Evolutionary conservation across 2,888 invertebrate genomes (phyloP), one percentile per base, ranked within the genome.

Genomic region (Troides helena): DNA sequence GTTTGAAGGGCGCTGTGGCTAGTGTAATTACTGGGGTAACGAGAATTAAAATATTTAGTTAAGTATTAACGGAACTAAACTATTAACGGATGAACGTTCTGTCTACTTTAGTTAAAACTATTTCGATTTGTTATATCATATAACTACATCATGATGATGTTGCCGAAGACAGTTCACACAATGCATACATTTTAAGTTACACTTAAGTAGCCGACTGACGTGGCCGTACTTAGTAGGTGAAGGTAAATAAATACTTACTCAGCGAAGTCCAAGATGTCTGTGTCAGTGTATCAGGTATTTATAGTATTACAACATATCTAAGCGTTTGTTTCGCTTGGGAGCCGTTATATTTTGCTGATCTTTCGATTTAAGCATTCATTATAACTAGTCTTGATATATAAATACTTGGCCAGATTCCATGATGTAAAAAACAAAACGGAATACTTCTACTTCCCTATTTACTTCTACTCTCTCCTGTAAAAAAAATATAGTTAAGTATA

Each of bases 221-320:
- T 39, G 10, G n/a, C 61, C n/a, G 39, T 50, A 23, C 18, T 58
- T 5, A 30, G 30, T n/a, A 36, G 17, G 18, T 53, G 36, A 53
- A 25, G 58, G 57, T 58, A 65, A 65, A 66, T 46, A 62, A 65
- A 60, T 23, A 43, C 23, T 57, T 62, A 66, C 71, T 68, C 63
- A 39, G 74, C 73, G 73, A 73, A 72, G 64, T 73, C 36, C 65
- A 65, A 72, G 69, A 64, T 68, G 25, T 56, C 56, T 59, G 53
- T 65, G 62, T 43, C 39, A 57, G 23, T 21, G 46, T 65, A 57
- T 39, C 23, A 23, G 6, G 5, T n/a, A n/a, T 50, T 10, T 50
- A 57, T 57, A 10, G 23, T 21, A 57, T 58, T 58, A 58, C 57
- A 23, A 23, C 14, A 25, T 1, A 25, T 23, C 57, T 58, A 25